Base-by-base conservation (phyloP, 2,888 invertebrate genomes). In the Drosophila greeni region DNA sequence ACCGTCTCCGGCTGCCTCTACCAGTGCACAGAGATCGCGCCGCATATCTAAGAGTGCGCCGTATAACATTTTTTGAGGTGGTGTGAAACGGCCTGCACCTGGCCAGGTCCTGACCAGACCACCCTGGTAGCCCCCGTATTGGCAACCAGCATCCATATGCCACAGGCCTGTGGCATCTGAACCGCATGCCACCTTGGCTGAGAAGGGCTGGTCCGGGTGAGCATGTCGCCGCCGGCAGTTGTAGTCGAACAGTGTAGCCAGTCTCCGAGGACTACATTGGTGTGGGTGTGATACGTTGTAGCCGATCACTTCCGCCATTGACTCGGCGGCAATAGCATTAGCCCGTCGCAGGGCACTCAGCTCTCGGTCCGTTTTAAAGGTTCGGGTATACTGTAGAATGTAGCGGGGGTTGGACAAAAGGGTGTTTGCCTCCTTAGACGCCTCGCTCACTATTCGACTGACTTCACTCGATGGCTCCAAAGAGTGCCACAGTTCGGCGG, bases 101-200 rank as follows among this genome's bases (percentile, higher is more conserved):
- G 81, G 68, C 75, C 77, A 78, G 33, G 59, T 66, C 12, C 77
- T 67, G 24, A 73, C 57, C 23, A 77, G 23, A 16, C 57, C 48
- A n/a, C 77, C 73, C 8, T 57, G 62, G 40, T 77, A 80, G 37
- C 77, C 81, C 0, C 49, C 75, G 45, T 71, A 81, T 11, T 73
- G 70, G 33, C 77, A 77, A 9, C 58, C 31, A 0, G 43, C 73
- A 14, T 73, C 62, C 67, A 75, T 73, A 0, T 77, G 64, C 61
- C 77, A 70, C 9, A 71, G 23, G 0, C 58, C 59, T 1, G 54
- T 61, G 20, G 11, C 18, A 0, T 42, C 42, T 7, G 12, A 5
- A 1, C 57, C 53, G 9, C 47, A 39, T 1, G 31, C 26, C n/a
- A 68, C 18, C 37, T 49, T 57, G 5, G 68, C 60, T 18, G 37